Evolutionary conservation across 1,140 invertebrate genomes (phyloP).

Genomic region (Diachasmimorpha longicaudata): DNA sequence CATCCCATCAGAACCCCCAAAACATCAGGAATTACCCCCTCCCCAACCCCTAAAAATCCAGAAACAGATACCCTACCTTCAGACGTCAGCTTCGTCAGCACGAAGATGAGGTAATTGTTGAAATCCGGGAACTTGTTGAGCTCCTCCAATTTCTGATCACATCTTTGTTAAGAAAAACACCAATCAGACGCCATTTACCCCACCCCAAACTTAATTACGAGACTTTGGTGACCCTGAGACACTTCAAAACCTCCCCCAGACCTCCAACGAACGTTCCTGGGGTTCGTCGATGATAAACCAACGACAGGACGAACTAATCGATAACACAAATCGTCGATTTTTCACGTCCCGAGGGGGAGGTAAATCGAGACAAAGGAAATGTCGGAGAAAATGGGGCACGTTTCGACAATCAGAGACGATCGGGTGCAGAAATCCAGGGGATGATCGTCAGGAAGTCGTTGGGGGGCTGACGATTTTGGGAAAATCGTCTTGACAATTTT

Average conservation of each 20-base stretch:
- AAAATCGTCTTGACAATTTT: no score
- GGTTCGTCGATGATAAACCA: neutral
- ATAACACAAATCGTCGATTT: neutral
- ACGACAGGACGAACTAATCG: neutral
- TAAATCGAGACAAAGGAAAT: constrained; percentile 11
- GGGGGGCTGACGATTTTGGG: no score
- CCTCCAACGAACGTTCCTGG: no score
- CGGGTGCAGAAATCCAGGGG: no score
- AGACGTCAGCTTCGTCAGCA: constrained; percentile 90
- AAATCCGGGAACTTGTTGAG: constrained; percentile 98
- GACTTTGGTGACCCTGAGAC: neutral
- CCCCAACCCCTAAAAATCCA: neutral
- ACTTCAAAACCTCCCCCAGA: neutral
- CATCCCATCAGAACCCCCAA: no score
- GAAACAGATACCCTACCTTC: constrained; percentile 71
- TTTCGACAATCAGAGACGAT: no score
- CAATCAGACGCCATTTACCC: neutral
- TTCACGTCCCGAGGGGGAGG: neutral
- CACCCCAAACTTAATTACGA: neutral
- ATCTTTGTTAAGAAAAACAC: constrained; percentile 63
- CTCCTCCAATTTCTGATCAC: constrained; percentile 93
- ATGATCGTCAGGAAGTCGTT: no score
- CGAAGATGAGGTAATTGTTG: constrained; percentile 99
- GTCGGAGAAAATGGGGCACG: no score
- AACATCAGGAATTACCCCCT: no score